phyloP scores from a whole-genome alignment of 2,113 vertebrate genomes.

The Solenodon paradoxus region DNA sequence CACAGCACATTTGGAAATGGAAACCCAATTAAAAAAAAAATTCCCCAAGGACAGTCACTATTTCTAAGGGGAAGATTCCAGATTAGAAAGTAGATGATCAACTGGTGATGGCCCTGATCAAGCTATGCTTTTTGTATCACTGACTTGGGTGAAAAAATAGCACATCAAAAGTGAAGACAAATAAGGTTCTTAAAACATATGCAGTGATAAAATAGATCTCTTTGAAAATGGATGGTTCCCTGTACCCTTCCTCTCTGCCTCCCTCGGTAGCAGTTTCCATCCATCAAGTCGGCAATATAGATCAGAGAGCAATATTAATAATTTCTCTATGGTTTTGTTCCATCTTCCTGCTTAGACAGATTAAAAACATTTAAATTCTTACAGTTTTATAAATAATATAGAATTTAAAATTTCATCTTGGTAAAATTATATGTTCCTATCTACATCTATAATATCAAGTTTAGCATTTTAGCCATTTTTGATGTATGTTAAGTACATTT shows the following conservation, averaged over 20 bases:
- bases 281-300: constrained; percentile 34
- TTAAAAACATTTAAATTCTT: constrained; percentile 23
- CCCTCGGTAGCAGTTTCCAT: constrained; percentile 1
- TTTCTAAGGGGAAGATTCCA: background rate
- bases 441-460: background rate
- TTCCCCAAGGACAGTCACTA: background rate
- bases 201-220: constrained; percentile 38
- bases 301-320: constrained; percentile 33
- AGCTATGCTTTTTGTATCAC: constrained; percentile 28
- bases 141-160: constrained; percentile 45
- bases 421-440: background rate
- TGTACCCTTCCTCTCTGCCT: constrained; percentile 40
- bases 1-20: background rate
- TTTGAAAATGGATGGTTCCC: constrained; percentile 39
- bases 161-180: constrained; percentile 39
- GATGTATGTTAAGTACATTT: background rate
- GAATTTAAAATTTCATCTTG: background rate
- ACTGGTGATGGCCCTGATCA: constrained; percentile 36
- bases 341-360: constrained; percentile 29
- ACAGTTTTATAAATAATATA: constrained; percentile 41
- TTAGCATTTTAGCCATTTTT: background rate
- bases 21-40: constrained; percentile 26
- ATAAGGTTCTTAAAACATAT: constrained; percentile 48
- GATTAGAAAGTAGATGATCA: constrained; percentile 29
- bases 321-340: constrained; percentile 21